Evolutionary conservation across 2,113 vertebrate species (phyloP), one percentile per base, ranked within the genome.

Genomic region (Ondatra zibethicus): DNA sequence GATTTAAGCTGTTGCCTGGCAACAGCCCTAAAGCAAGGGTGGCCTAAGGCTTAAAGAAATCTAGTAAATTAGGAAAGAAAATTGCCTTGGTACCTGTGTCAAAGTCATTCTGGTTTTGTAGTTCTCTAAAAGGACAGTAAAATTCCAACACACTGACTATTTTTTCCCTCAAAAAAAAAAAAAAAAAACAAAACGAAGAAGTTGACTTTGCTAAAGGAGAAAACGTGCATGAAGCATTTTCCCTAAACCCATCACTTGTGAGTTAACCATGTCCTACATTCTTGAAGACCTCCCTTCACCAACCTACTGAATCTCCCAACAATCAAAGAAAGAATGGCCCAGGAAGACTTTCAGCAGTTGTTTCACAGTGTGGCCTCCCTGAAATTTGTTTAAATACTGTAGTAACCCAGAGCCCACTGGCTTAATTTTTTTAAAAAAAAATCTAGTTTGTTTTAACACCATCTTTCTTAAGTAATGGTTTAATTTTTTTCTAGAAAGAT

Each of bases 1-100:
- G 55, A 75, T 70, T 96, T 84, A 94, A 66, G 50, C 73, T 94
- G 92, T 96, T 95, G 82, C 94, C 91, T 94, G 82, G 94, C 93
- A 97, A 97, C 89, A 70, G 70, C 47, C 68, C 45, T 45, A 65
- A 88, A 47, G 31, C 63, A 84, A 63, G 39, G 68, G 63, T 65
- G 70, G 63, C 52, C 58, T 93, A 50, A 16, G n/a, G 39, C 39
- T 75, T 88, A 65, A 88, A 93, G 78, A 94, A 93, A 93, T 88
- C 33, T 80, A 89, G 82, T 80, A 87, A 84, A 84, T 96, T 97
- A 95, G 77, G 68, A 70, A 81, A 93, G 88, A 92, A 96, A 95
- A 96, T 87, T 95, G 70, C 10, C 84, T 86, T 55, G 47, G 42
- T 85, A 7, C 52, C 66, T 39, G 1, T 94, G 88, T 95, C 66